Base-by-base conservation (phyloP, 1,140 invertebrate genomes). In the Chelonus insularis region DNA sequence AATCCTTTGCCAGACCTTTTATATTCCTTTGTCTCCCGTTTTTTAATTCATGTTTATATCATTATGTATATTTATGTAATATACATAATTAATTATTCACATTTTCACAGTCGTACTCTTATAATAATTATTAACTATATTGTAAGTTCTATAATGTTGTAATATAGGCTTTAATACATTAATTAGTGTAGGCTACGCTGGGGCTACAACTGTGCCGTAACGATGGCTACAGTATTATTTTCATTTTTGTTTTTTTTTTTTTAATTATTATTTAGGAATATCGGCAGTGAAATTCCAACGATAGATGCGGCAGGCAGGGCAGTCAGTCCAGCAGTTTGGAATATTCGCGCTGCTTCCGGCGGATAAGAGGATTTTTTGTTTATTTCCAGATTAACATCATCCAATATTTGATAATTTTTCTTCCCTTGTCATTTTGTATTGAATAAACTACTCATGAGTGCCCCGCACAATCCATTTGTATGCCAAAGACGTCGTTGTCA, bases 211-310 rank as follows among this genome's bases (percentile, higher is more conserved):
- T 52, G 8, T 34, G 21, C 56, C 12, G 34, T 34, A 58, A 34
- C 18, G 8, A 29, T 58, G 29, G 37, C 67, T 66, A 70, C n/a
- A n/a, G 64, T 71, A 20, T 64, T 60, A 37, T 60, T 14, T 57
- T 60, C 43, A 20, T 51, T 56, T 37, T 60, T 59, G 14, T 60
- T 51, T 58, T 68, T 57, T 64, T 56, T 71, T 61, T 56, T 68
- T 73, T 76, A 76, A 78, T 77, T 78, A 76, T 60, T 60, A 72
- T 75, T 81, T 81, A 82, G 79, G 78, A 80, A 80, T 82, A 82
- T 81, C 79, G 80, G 80, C 80, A 82, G 80, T 82, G 80, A 81
- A 80, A 82, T 82, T 79, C 79, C 78, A 81, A 80, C 77, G 76
- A 80, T 78, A 79, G 72, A 79, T 71, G 71, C 74, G 71, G 67